Base-by-base conservation (phyloP, 1,140 invertebrate genomes). In the Zaprionus davidi region DNA sequence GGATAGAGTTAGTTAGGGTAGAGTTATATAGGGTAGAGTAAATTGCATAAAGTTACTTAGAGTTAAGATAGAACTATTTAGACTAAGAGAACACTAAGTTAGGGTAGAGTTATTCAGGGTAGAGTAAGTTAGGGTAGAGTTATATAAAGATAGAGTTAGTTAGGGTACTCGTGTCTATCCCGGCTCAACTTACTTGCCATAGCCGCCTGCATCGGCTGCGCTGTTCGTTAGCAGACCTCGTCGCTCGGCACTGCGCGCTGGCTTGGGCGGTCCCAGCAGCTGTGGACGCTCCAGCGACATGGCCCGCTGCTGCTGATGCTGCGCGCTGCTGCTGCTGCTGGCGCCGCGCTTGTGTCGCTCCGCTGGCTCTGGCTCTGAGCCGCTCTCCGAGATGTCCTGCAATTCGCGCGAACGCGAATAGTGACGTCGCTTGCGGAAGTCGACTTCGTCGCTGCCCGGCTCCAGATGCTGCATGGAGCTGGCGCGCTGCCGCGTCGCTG, bases 321-420 rank as follows among this genome's bases (percentile, higher is more conserved):
- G 31, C 75, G 15, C 79, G 73, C 66, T 20, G 38, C 38, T 41
- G 38, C 38, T 41, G 38, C 38, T 5, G 0, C 66, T 69, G 31
- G 69, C 75, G 53, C 72, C 78, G n/a, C 79, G 76, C 69, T 85
- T 92, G 34, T 92, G 76, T 3, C 82, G 81, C 59, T 90, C 90
- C 65, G 87, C 82, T 0, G 86, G 83, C 77, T 93, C 92, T n/a
- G 85, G 90, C 28, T 93, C 92, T 0, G 92, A 93, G 31, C 92
- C 91, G 59, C 91, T 93, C 82, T 93, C 92, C 4, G 92, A 93
- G 28, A 93, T 92, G 67, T 93, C 91, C 28, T 92, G 82, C 13
- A 93, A 63, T 17, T 91, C 84, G 22, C 92, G 92, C 6, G 92
- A 92, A 17, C 92, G 81, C 6, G 92, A 92, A 26, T 91, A 91